Percentiles rank a stretch among this genome's conserved stretches.
These are phyloP conservation scores for Reticulitermes lucifugus DNA, from an alignment of 2,888 invertebrate genomes.

Conservation along the genomic window DNA sequence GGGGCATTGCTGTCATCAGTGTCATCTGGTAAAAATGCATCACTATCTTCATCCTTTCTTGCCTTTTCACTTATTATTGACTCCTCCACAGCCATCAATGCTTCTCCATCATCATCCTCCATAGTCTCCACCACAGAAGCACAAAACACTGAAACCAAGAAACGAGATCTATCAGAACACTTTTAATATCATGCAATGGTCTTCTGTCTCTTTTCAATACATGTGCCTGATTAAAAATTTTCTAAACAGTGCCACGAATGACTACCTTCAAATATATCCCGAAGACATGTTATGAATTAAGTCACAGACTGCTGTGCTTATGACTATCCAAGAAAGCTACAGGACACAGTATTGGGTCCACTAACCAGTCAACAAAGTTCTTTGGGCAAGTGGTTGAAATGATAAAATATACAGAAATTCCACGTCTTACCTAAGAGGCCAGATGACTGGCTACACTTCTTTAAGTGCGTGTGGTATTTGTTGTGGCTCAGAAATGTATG, in stretches of 20 bases:
- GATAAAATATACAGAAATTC: background rate
- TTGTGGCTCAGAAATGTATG: background rate
- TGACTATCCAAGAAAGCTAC: no score
- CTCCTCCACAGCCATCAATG: constrained; percentile 26
- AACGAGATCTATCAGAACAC: background rate
- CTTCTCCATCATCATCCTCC: constrained; percentile 41
- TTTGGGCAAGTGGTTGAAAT: constrained; percentile 19
- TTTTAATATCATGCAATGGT: background rate
- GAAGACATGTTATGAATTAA: no score
- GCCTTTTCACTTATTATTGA: background rate
- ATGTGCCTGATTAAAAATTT: background rate
- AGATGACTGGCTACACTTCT: background rate
- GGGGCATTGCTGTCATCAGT: background rate
- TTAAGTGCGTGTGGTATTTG: background rate
- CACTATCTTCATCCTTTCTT: background rate
- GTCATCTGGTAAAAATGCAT: background rate
- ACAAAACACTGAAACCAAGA: constrained; percentile 32
- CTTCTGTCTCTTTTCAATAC: background rate
- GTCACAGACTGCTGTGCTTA: no score
- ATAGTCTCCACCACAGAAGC: background rate
- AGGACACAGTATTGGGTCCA: background rate
- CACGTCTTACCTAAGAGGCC: background rate
- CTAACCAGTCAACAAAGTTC: background rate
- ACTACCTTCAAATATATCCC: no score
- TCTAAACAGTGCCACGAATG: no score